Base-by-base conservation (phyloP, 2,888 invertebrate genomes). In the Drosophila kuntzei region DNA sequence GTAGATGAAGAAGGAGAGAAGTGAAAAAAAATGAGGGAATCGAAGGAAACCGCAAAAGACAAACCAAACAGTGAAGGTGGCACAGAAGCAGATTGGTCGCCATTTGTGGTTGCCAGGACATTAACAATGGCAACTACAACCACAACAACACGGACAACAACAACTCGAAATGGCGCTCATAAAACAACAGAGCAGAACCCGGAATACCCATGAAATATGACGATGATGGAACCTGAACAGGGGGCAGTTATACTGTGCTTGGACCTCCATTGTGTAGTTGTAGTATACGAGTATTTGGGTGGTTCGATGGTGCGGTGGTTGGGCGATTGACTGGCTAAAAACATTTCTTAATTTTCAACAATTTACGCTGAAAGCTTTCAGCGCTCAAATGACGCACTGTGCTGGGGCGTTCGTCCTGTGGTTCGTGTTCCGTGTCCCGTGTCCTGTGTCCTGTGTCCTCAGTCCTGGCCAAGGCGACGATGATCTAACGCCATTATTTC, bases 261-360 rank as follows among this genome's bases (percentile, higher is more conserved):
- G 53, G 27, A 53, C 59, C 57, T 41, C 60, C 66, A 49, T 36
- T 58, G 63, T 46, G 29, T 55, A 27, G 55, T 50, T 77, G 50
- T 34, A 37, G 27, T n/a, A n/a, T 34, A 11, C n/a, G 6, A 2
- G 6, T 6, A n/a, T 16, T 27, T 29, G 70, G 67, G 67, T 59
- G 37, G 34, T 34, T 37, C 60, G 68, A 58, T 27, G 27, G 25
- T 34, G 22, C 68, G 67, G 67, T 59, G 37, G 32, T 34, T 36
- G 62, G 67, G 60, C 51, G 67, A 50, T 64, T 49, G 59, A 54
- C 63, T 67, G 71, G 50, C 59, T 57, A 27, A 60, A 67, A 80
- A 75, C 84, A 90, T 89, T 88, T 90, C 82, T 90, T 90, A 90
- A 90, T 90, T 90, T 90, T 79, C 80, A 77, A 88, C 79, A 85